These are phyloP conservation scores for Crypturellus tataupa DNA, from an alignment of 2,797 vertebrate species.

Conservation along the genomic window DNA sequence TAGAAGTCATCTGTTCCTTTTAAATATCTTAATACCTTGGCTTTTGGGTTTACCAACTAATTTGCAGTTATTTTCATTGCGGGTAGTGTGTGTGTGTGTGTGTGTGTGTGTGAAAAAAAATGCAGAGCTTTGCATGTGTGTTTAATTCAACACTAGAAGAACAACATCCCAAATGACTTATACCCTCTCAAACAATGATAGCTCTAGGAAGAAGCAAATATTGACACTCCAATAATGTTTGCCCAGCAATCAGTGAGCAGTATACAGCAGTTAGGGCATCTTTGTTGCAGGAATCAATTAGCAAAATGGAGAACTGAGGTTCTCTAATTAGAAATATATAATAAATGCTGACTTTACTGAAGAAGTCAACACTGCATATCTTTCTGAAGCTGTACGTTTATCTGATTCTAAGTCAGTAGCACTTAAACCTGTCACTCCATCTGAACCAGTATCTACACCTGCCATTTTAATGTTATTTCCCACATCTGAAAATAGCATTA, in stretches of 20 bases:
- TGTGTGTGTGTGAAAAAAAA: neutral
- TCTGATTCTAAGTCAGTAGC: neutral
- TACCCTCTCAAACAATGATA: slow-evolving; percentile 61
- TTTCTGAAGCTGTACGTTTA: slow-evolving; percentile 49
- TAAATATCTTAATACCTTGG: neutral
- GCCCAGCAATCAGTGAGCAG: slow-evolving; percentile 69
- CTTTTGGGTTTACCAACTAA: neutral
- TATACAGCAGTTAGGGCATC: slow-evolving; percentile 56
- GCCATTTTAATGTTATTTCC: neutral
- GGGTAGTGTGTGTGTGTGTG: neutral
- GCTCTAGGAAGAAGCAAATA: slow-evolving; percentile 78
- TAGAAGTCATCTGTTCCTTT: neutral
- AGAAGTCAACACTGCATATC: slow-evolving; percentile 2
- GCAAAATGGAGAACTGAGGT: slow-evolving; percentile 71
- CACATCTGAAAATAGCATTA: neutral
- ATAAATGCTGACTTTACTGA: slow-evolving; percentile 61
- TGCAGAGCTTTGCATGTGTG: slow-evolving; percentile 17
- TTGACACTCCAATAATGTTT: slow-evolving; percentile 77
- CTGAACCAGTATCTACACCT: neutral
- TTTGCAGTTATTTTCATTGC: neutral
- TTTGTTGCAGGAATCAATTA: slow-evolving; percentile 79
- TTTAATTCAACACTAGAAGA: slow-evolving; percentile 55
- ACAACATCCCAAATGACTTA: slow-evolving; percentile 63
- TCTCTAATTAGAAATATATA: slow-evolving; percentile 63
- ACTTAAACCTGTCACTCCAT: neutral